phyloP scores from a whole-genome alignment of 2,797 vertebrate genomes.

The Melanotaenia parkinsoni region DNA sequence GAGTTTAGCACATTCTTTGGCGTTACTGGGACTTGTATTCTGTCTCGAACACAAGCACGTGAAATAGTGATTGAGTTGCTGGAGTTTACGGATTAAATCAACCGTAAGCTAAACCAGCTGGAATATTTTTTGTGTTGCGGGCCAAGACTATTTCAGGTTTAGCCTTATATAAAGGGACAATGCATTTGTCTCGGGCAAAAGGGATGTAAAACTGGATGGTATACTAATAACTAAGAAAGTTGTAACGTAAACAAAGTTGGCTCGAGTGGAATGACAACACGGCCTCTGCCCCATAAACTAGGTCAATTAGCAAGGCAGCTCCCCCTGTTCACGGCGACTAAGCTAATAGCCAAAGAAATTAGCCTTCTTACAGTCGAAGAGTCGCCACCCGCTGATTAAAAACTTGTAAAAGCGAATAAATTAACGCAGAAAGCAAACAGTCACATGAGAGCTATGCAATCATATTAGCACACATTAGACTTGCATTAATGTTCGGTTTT shows the following conservation, averaged over 20 bases:
- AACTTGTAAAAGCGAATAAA: not conserved
- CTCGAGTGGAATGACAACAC: constrained; percentile 40
- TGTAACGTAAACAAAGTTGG: constrained; percentile 54
- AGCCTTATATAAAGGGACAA: not conserved
- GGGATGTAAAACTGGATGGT: rapidly evolving
- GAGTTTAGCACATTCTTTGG: not conserved
- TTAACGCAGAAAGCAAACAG: not conserved
- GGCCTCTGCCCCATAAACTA: constrained; percentile 64
- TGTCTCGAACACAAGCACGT: too few species aligned
- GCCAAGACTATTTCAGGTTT: not conserved
- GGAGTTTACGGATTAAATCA: constrained; percentile 14
- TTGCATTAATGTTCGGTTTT: not conserved
- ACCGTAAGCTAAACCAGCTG: not conserved
- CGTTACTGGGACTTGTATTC: not conserved
- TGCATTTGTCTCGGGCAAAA: not conserved
- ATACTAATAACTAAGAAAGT: constrained; percentile 1
- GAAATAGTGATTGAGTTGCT: not conserved
- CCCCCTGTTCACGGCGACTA: constrained; percentile 46
- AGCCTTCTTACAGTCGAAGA: constrained; percentile 46
- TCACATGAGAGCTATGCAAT: not conserved
- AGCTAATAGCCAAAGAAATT: constrained; percentile 70
- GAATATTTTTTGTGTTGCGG: not conserved
- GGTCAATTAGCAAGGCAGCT: constrained; percentile 70
- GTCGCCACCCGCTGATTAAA: constrained; percentile 39
- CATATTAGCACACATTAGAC: not conserved